These are phyloP conservation scores for Acropternis orthonyx DNA, from an alignment of 2,797 vertebrate species.

Conservation along the genomic window DNA sequence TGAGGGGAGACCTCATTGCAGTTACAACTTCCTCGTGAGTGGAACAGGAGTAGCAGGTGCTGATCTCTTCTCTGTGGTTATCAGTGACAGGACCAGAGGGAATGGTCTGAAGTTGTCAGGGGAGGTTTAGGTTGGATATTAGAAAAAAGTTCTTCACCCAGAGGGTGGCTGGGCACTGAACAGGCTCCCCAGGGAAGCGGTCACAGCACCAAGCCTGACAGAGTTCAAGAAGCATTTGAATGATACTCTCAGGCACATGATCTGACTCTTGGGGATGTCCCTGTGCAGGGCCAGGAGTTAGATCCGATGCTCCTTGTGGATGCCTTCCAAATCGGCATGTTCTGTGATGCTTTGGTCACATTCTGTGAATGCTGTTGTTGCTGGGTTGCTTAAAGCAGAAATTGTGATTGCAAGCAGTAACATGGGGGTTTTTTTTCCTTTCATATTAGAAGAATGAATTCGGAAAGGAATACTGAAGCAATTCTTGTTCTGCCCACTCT, in stretches of 20 bases:
- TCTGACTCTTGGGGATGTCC: background rate
- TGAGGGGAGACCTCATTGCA: background rate
- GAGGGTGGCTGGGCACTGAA: background rate
- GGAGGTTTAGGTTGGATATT: background rate
- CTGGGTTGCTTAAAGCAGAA: background rate
- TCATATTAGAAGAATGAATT: background rate
- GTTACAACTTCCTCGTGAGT: background rate
- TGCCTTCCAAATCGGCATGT: background rate
- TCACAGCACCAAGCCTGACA: background rate
- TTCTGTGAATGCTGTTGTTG: background rate
- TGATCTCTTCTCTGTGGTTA: background rate
- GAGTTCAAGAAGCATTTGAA: background rate
- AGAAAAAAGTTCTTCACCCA: background rate
- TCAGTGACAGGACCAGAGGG: background rate
- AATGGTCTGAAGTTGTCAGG: background rate
- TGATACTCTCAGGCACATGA: background rate
- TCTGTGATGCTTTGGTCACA: background rate
- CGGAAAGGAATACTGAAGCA: background rate
- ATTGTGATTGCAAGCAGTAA: background rate
- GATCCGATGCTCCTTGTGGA: background rate
- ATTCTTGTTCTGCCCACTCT: background rate
- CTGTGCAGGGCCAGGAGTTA: background rate
- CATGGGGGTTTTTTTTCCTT: background rate
- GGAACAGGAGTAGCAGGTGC: background rate
- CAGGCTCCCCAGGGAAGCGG: background rate